A percentile compares a stretch with the other conserved stretches of the same genome.
phyloP scores from a whole-genome alignment of 1,140 invertebrate genomes.

The Triops cancriformis region DNA sequence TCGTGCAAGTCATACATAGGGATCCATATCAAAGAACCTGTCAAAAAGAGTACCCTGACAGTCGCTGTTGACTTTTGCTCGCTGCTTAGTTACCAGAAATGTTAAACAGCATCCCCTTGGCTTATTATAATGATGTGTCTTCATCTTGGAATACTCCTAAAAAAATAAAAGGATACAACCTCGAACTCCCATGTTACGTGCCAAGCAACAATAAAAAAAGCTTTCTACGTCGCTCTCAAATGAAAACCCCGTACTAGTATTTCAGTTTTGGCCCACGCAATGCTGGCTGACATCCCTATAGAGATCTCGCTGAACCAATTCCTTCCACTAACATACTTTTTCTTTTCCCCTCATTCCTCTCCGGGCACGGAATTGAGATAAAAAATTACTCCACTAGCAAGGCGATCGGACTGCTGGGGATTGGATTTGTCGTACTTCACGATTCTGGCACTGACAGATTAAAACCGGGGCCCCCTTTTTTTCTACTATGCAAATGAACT shows the following conservation, averaged over 20 bases:
- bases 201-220: slow-evolving; percentile 3
- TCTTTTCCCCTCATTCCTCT: no score
- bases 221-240: not conserved
- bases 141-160: not conserved
- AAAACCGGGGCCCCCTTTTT: not conserved
- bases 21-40: not conserved
- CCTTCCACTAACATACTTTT: not conserved
- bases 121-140: slow-evolving; percentile 1
- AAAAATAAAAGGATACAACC: not conserved
- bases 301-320: not conserved
- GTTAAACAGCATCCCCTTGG: not conserved
- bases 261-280: not conserved
- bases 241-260: not conserved
- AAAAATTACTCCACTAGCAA: not conserved
- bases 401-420: not conserved
- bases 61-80: not conserved
- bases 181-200: not conserved
- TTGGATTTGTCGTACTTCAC: not conserved
- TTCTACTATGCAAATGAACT: slow-evolving; percentile 14
- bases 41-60: not conserved
- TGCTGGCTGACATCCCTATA: not conserved
- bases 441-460: slow-evolving; percentile 9
- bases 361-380: not conserved
- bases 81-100: not conserved
- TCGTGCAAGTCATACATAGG: not conserved